These are phyloP conservation scores for Autographa pulchrina DNA, from an alignment of 2,888 invertebrate genomes.

Conservation along the genomic window DNA sequence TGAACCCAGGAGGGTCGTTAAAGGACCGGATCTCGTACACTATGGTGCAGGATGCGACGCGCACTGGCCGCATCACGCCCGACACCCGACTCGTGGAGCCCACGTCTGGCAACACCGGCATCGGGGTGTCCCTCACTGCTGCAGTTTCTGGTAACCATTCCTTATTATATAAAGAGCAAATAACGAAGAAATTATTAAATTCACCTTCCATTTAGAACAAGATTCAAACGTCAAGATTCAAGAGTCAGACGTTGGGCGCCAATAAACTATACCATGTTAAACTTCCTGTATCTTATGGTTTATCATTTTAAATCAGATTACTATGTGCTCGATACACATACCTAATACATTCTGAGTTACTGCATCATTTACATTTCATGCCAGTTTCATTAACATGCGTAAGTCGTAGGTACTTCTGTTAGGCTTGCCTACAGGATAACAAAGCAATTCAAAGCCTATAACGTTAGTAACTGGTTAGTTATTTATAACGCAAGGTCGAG, in stretches of 20 bases:
- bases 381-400: background rate
- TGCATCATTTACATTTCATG: background rate
- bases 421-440: background rate
- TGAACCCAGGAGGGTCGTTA: constrained; percentile 98
- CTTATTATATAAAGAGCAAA: background rate
- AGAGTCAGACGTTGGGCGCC: background rate
- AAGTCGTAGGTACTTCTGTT: background rate
- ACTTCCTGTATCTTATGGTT: background rate
- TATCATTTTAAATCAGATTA: background rate
- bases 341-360: background rate
- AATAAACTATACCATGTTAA: background rate
- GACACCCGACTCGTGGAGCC: constrained; percentile 97
- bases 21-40: constrained; percentile 97
- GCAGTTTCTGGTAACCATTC: constrained; percentile 89
- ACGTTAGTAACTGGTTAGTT: background rate
- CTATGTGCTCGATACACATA: background rate
- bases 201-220: background rate
- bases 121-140: constrained; percentile 97
- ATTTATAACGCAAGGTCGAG: background rate
- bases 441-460: background rate
- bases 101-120: constrained; percentile 95
- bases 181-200: background rate
- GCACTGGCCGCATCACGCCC: constrained; percentile 93
- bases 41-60: constrained; percentile 98
- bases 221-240: background rate